Conservation (phyloP, 2,888 invertebrate genomes). For the Antheraea yamamai region DNA sequence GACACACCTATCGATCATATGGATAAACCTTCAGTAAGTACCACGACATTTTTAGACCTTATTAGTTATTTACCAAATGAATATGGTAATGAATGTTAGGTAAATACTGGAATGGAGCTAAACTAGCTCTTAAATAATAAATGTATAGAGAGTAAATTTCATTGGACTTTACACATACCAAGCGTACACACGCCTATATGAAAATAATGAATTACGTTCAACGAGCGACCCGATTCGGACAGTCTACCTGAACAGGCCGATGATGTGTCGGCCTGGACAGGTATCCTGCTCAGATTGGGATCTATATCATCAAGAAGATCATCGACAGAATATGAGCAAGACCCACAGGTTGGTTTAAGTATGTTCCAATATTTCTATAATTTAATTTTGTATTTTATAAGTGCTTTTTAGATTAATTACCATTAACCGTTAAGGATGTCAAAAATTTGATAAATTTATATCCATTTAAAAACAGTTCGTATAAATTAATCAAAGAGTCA, state of each 20-base stretch:
- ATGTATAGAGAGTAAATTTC: not conserved
- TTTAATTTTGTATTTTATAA: not conserved
- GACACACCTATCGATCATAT: slow-evolving; percentile 39
- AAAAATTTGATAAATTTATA: not conserved
- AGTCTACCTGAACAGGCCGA: slow-evolving; percentile 77
- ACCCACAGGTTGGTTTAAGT: not conserved
- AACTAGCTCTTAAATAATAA: not conserved
- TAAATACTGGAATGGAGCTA: not conserved
- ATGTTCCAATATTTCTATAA: not conserved
- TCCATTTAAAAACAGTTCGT: not conserved
- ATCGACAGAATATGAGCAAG: not conserved
- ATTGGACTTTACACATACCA: not conserved
- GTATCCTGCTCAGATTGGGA: slow-evolving; percentile 51
- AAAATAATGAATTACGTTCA: not conserved
- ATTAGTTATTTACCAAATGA: slow-evolving; percentile 1
- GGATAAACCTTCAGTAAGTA: slow-evolving; percentile 47
- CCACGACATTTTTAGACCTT: not conserved
- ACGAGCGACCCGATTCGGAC: slow-evolving; percentile 49
- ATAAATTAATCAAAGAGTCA: no score
- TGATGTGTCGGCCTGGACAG: slow-evolving; percentile 53
- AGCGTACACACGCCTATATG: not conserved
- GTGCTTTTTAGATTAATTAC: not conserved
- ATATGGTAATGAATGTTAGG: slow-evolving; percentile 8
- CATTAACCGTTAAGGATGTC: not conserved
- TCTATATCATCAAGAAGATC: slow-evolving; percentile 11